Percentiles rank a stretch among this genome's conserved stretches.
These are phyloP conservation scores for Euschistus heros DNA, from an alignment of 1,140 invertebrate genomes.

Conservation along the genomic window DNA sequence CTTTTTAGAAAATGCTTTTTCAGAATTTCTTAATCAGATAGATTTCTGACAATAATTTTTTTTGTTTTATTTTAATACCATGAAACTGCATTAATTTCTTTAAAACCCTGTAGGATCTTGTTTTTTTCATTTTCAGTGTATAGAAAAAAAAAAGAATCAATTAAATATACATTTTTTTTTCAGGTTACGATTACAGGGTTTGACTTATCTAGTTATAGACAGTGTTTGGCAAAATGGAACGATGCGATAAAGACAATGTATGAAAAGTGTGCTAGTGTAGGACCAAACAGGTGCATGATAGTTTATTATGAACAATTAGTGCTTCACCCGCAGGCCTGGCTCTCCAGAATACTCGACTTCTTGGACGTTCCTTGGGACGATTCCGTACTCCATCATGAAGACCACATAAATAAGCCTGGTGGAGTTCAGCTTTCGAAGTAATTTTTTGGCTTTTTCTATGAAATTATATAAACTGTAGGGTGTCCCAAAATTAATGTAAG, in stretches of 20 bases:
- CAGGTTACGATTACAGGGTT: conserved; percentile 96
- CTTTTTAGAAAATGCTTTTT: no score
- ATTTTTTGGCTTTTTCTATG: no score
- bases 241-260: conserved; percentile 90
- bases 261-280: conserved; percentile 81
- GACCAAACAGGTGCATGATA: conserved; percentile 71
- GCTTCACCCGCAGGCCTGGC: conserved; percentile 79
- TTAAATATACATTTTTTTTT: conserved; percentile 10
- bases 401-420: conserved; percentile 90
- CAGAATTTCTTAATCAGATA: no score
- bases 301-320: conserved; percentile 94
- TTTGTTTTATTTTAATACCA: conserved; percentile 4
- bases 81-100: background rate
- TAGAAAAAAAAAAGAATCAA: no score
- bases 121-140: no score
- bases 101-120: background rate
- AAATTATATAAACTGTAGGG: no score
- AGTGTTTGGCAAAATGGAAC: conserved; percentile 94
- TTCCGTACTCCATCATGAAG: conserved; percentile 92
- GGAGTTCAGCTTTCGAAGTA: conserved; percentile 89
- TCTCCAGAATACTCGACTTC: conserved; percentile 83
- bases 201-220: conserved; percentile 83
- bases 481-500: no score
- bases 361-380: conserved; percentile 91
- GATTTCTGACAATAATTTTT: no score